phyloP scores from a whole-genome alignment of 2,888 invertebrate species.

The Trichogramma evanescens region DNA sequence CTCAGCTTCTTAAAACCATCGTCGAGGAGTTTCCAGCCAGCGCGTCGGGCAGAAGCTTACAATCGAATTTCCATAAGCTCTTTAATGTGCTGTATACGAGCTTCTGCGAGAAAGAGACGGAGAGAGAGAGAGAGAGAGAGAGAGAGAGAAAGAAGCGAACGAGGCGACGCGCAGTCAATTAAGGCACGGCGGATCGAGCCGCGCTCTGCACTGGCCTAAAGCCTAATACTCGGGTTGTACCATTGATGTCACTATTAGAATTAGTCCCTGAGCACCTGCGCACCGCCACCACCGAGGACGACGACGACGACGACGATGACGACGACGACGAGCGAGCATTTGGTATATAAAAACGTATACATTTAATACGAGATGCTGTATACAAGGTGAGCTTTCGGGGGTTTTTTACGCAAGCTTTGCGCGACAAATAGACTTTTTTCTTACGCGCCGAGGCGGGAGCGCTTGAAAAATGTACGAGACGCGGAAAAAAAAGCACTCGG shows the following conservation, averaged over 20 bases:
- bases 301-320: too few relatives aligned
- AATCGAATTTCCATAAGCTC: constrained; percentile 20
- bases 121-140: background rate
- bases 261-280: constrained; percentile 9
- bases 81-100: constrained; percentile 8
- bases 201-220: background rate
- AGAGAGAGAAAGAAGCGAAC: too few relatives aligned
- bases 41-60: background rate
- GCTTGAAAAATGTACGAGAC: constrained; percentile 16
- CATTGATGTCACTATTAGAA: constrained; percentile 11
- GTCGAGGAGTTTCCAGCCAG: too few relatives aligned
- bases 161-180: constrained; percentile 11
- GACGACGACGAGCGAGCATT: too few relatives aligned
- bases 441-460: background rate
- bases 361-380: too few relatives aligned
- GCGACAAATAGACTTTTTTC: background rate
- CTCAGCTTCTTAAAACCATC: too few relatives aligned
- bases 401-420: too few relatives aligned
- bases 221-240: constrained; percentile 14
- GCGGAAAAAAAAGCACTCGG: constrained; percentile 3
- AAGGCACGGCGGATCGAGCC: constrained; percentile 7
- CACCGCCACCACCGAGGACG: background rate
- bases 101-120: background rate
- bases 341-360: too few relatives aligned
- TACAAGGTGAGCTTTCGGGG: too few relatives aligned